Evolutionary conservation across 1,140 invertebrate genomes (phyloP), one percentile per base, ranked within the genome.

Genomic region (Mizuhopecten yessoensis): DNA sequence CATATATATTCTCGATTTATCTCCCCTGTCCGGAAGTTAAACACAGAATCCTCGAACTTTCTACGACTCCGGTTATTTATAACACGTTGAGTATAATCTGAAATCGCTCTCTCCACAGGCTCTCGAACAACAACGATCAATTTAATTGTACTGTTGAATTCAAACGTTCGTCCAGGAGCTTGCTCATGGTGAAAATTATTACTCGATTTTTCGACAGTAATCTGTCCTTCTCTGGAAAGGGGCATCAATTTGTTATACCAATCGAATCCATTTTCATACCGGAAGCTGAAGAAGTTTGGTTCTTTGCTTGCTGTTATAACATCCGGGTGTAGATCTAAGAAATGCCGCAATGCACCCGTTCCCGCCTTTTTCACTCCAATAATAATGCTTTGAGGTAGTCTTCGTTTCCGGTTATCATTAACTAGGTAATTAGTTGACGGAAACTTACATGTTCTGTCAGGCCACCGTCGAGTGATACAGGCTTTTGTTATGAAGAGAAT

Each of bases 21-120:
- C 34, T 91, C 33, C 15, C 93, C 91, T 45, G 90, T 93, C n/a
- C 93, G 91, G 9, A 92, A 42, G 20, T 94, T 93, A 89, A 94
- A 94, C 15, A 39, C 92, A 23, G 94, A 90, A 11, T 95, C 92
- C 42, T 96, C 96, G 91, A 96, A 95, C 49, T 94, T 94, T 39
- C 92, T 91, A 33, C 75, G 89, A 13, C 90, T 88, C 10, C 93
- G 90, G 29, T 93, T 91, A 15, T 88, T 87, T 23, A 90, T 89
- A 7, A 94, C 75, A 33, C 89, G 91, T 93, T 99, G 98, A 0
- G 98, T 98, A 93, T 99, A 99, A 96, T 99, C 98, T 20, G 98
- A 99, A 34, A 99, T 98, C 17, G 98, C 98, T 89, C 98, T 97
- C 0, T 98, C 98, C 10, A 99, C 98, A 0, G 98, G 98, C 96